These are phyloP conservation scores for Kradibia gibbosae DNA, from an alignment of 1,140 invertebrate species.

Conservation along the genomic window DNA sequence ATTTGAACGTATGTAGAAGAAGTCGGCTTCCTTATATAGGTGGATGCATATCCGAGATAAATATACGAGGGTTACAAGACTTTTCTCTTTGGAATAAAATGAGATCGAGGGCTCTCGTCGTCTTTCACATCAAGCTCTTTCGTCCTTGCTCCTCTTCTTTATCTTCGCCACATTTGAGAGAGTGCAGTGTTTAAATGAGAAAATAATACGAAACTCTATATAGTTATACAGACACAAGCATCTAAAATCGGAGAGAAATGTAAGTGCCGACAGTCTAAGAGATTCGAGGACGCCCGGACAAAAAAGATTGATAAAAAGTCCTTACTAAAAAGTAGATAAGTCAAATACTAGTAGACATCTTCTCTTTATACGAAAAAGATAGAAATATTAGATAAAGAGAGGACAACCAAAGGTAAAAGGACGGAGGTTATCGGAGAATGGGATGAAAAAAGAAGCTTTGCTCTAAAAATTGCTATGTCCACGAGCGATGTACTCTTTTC, in stretches of 20 bases:
- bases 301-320: slow-evolving; percentile 20
- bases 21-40: slow-evolving; percentile 32
- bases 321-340: slow-evolving; percentile 46
- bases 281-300: not conserved
- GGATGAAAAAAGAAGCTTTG: not conserved
- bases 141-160: slow-evolving; percentile 19
- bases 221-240: not conserved
- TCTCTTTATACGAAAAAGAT: slow-evolving; percentile 60
- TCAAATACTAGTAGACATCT: slow-evolving; percentile 65
- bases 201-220: not conserved
- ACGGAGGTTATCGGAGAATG: not conserved
- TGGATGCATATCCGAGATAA: slow-evolving; percentile 35
- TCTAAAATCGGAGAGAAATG: not conserved
- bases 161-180: slow-evolving; percentile 52
- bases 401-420: not conserved
- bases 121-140: slow-evolving; percentile 29
- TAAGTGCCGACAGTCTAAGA: not conserved
- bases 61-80: slow-evolving; percentile 9
- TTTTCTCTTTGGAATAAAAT: slow-evolving; percentile 53
- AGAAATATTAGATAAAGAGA: not conserved
- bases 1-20: not conserved
- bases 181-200: slow-evolving; percentile 47
- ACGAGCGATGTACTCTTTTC: slow-evolving; percentile 50
- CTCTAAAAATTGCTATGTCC: slow-evolving; percentile 45
- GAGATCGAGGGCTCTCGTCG: slow-evolving; percentile 55